Evolutionary conservation across 1,140 invertebrate species (phyloP), one percentile per base, ranked within the genome.

Genomic region (Mesaphorura yosii): DNA sequence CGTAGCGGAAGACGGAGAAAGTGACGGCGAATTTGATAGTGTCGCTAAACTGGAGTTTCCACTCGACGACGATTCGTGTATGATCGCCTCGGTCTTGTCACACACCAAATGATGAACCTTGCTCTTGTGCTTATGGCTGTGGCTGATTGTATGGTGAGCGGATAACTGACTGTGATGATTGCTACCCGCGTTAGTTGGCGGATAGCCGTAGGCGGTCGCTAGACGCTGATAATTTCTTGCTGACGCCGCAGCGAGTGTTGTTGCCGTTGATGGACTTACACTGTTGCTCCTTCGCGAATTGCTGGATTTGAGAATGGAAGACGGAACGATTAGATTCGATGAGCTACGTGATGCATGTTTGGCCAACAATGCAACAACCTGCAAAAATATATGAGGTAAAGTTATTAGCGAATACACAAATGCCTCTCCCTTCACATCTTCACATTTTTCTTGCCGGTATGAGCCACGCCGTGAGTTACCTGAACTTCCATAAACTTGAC

Each of bases 21-120:
- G 23, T 17, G 58, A 55, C 2, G 57, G 51, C 6, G 52, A 54
- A n/a, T 50, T 44, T n/a, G 54, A 60, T 5, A 48, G 48, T 19
- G 54, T 52, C n/a, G 48, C 38, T 12, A 60, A 40, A 26, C 58
- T 60, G 12, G 53, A 60, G 47, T 60, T 60, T 25, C 58, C 58
- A 34, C 54, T 57, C 4, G 58, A 60, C 12, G 58, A 60, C 10
- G 49, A 59, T 20, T 59, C 58, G 20, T 46, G 44, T 6, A n/a
- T 42, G 40, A 19, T 22, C 23, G 17, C 40, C 40, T 10, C 40
- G 6, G n/a, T n/a, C n/a, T n/a, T n/a, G n/a, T n/a, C n/a, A n/a
- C 42, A 31, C 22, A 15, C 7, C 31, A 41, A 17, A 12, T 17
- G 25, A 17, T 12, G 40, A 41, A 41, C 31, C 31, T 34, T 34